Percentiles rank a stretch among this genome's conserved stretches.
Evolutionary conservation across 2,797 vertebrate genomes (phyloP).

Genomic region (Scomberomorus guttatus): DNA sequence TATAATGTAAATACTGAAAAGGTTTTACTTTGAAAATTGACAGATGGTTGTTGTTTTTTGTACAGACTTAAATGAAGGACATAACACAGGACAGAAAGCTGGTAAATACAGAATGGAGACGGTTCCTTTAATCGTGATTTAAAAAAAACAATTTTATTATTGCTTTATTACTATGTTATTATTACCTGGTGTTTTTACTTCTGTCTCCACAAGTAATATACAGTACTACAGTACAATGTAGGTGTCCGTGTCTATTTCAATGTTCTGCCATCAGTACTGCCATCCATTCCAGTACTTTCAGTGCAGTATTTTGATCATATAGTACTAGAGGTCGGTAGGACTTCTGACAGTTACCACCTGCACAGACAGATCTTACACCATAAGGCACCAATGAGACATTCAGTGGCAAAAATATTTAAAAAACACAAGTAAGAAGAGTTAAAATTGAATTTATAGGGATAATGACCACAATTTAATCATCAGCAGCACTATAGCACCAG

Average conservation of each 20-base stretch:
- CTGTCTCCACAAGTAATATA: not conserved
- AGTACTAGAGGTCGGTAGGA: not conserved
- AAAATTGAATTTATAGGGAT: not conserved
- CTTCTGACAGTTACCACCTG: slow-evolving; percentile 5
- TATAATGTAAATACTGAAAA: not conserved
- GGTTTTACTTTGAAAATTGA: not conserved
- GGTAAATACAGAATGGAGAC: not conserved
- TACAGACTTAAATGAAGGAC: not conserved
- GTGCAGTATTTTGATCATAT: not conserved
- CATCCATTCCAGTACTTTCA: not conserved
- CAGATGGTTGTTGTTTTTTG: not conserved
- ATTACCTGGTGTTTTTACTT: not conserved
- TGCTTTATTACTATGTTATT: not conserved
- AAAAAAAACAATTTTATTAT: too few relatives aligned
- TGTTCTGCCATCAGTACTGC: not conserved
- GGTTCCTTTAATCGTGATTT: not conserved
- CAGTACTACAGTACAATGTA: not conserved
- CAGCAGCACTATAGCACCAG: not conserved
- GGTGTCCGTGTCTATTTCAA: not conserved
- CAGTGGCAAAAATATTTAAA: not conserved
- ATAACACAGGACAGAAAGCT: not conserved
- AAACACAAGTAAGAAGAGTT: not conserved
- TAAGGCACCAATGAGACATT: not conserved
- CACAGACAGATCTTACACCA: not conserved
- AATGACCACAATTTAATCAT: not conserved